Percentiles rank a stretch among this genome's conserved stretches.
phyloP scores from a whole-genome alignment of 2,888 invertebrate genomes.

The Plebejus melissa region DNA sequence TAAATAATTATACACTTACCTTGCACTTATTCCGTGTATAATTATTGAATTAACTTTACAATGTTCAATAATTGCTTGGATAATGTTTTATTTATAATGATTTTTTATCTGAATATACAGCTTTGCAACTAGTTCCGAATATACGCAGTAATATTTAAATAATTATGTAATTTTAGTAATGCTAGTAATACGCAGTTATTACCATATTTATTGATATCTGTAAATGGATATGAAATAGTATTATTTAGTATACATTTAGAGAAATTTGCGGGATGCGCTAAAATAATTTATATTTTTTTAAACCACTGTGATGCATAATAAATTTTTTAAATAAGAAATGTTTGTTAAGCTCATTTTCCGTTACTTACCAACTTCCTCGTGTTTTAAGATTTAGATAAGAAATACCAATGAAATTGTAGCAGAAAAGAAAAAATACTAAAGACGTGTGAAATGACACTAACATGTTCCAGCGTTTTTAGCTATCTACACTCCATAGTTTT shows the following conservation, averaged over 20 bases:
- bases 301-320: constrained; percentile 25
- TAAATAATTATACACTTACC: too few relatives aligned
- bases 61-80: background rate
- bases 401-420: too few relatives aligned
- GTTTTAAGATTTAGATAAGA: too few relatives aligned
- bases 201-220: constrained; percentile 18
- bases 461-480: too few relatives aligned
- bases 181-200: background rate
- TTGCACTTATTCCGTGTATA: too few relatives aligned
- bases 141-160: background rate
- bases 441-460: too few relatives aligned
- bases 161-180: background rate
- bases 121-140: background rate
- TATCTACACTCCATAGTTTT: too few relatives aligned
- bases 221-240: background rate
- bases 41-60: background rate
- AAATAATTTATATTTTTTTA: constrained; percentile 28
- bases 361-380: too few relatives aligned
- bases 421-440: too few relatives aligned
- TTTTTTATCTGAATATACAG: background rate
- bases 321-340: background rate
- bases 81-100: background rate
- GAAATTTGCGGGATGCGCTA: constrained; percentile 12
- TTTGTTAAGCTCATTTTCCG: too few relatives aligned
- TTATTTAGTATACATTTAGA: background rate